phyloP scores from a whole-genome alignment of 2,113 vertebrate species.

The Narcine bancroftii region DNA sequence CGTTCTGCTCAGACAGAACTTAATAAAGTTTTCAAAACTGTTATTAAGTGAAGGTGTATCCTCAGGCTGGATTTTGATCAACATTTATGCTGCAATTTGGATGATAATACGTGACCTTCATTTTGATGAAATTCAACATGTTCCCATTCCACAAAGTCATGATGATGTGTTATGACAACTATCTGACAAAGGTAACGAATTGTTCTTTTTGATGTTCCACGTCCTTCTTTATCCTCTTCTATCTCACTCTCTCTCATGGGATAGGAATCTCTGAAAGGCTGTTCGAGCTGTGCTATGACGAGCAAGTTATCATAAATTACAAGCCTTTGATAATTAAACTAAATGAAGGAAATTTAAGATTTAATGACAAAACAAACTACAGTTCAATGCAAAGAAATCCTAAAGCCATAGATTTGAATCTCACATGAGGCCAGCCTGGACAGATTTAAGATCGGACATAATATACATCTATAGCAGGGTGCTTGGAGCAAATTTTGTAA shows the following conservation, averaged over 20 bases:
- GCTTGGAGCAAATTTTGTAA: no score
- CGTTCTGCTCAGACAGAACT: background rate
- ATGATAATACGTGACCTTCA: background rate
- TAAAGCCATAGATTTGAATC: background rate
- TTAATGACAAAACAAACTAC: background rate
- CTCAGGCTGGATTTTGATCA: background rate
- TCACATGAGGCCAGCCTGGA: no score
- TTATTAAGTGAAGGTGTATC: background rate
- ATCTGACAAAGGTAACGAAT: background rate
- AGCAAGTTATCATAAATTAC: background rate
- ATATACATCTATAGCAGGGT: no score
- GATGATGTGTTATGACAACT: background rate
- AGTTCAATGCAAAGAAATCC: background rate
- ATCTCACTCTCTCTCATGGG: background rate
- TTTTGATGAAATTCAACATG: background rate
- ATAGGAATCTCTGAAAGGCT: background rate
- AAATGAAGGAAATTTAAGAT: background rate
- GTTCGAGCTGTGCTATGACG: background rate
- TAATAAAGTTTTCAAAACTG: background rate
- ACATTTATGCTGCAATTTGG: background rate
- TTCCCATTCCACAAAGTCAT: background rate
- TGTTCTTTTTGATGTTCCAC: background rate
- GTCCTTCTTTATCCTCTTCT: background rate
- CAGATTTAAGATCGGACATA: no score
- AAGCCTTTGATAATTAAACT: background rate